These are phyloP conservation scores for rat (Rattus norvegicus) DNA, from an alignment of 2,113 vertebrate species.

Conservation along the genomic window DNA sequence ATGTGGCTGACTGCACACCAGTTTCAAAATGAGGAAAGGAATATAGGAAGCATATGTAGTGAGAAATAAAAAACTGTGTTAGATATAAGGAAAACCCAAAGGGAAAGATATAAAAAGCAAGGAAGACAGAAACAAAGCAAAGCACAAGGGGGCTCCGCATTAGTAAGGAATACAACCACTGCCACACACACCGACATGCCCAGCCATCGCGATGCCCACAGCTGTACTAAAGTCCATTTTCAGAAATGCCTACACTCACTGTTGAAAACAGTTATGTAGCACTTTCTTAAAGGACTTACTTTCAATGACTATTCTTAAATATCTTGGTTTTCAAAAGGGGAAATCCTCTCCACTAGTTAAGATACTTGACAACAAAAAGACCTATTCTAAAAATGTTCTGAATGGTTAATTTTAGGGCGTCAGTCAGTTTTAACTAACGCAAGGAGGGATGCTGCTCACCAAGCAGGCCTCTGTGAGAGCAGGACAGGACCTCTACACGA, in stretches of 20 bases:
- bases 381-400: slow-evolving; percentile 5
- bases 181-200: background rate
- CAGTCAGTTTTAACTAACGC: background rate
- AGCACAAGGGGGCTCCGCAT: background rate
- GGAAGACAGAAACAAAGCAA: background rate
- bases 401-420: background rate
- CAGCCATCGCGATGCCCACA: background rate
- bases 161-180: background rate
- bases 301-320: slow-evolving; percentile 44
- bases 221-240: background rate
- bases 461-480: background rate
- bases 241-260: background rate
- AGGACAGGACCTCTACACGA: background rate
- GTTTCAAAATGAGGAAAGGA: slow-evolving; percentile 34
- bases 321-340: background rate
- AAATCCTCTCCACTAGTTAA: slow-evolving; percentile 13
- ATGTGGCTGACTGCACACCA: background rate
- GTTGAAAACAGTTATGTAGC: background rate
- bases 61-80: background rate
- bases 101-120: slow-evolving; percentile 11
- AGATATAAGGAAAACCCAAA: background rate
- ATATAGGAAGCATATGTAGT: background rate
- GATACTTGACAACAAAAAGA: background rate
- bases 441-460: background rate
- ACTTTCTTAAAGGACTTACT: slow-evolving; percentile 40